These are phyloP conservation scores for Proteles cristata DNA, from an alignment of 2,113 vertebrate genomes.

Conservation along the genomic window DNA sequence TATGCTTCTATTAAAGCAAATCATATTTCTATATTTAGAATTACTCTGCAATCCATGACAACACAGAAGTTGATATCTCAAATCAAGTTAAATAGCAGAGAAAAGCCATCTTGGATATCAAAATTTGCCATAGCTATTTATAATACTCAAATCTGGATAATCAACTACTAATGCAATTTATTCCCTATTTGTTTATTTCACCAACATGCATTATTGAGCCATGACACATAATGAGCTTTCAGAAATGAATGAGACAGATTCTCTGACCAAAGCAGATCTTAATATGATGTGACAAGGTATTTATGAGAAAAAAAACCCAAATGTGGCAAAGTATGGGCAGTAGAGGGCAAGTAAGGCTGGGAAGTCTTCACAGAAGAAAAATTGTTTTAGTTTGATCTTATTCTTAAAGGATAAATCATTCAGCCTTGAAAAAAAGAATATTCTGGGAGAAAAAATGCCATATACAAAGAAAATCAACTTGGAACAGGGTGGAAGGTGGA, in stretches of 20 bases:
- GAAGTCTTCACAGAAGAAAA: not conserved
- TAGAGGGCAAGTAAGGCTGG: no score
- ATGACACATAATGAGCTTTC: not conserved
- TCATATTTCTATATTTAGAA: not conserved
- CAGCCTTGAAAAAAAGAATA: not conserved
- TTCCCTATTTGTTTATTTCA: not conserved
- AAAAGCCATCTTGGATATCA: slow-evolving; percentile 12
- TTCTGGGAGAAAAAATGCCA: not conserved
- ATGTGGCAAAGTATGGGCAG: not conserved
- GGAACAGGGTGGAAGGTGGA: not conserved
- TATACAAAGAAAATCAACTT: not conserved
- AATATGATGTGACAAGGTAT: not conserved
- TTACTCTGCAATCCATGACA: not conserved
- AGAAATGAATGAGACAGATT: not conserved
- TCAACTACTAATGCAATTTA: not conserved
- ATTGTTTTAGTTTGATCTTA: not conserved
- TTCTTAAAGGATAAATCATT: not conserved
- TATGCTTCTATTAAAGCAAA: slow-evolving; percentile 15
- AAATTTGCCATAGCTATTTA: not conserved
- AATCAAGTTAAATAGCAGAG: not conserved
- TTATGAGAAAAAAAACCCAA: not conserved
- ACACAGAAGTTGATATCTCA: not conserved
- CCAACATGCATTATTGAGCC: not conserved
- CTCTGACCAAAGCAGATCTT: not conserved
- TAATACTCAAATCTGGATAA: not conserved